Base-by-base conservation (phyloP, 1,140 invertebrate genomes). In the Cardiocondyla obscurior region DNA sequence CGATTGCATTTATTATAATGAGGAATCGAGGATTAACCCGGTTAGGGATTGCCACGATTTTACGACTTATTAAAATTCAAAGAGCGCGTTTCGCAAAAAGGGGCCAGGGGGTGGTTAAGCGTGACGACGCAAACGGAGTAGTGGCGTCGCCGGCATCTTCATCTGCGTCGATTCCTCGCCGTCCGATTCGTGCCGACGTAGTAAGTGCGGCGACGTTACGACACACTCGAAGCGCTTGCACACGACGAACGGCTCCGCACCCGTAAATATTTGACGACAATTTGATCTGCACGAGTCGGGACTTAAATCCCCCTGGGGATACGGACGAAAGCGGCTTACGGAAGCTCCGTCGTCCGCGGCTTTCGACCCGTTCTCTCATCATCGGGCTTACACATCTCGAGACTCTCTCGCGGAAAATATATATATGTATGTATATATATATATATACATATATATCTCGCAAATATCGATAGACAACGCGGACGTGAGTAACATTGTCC, bases 181-280 rank as follows among this genome's bases (percentile, higher is more conserved):
- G 46, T 25, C 33, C 22, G 65, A 70, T 57, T 72, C 49, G 65
- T n/a, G 39, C 8, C 19, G 51, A 81, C 30, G 39, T 73, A 39
- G 19, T 30, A 19, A 81, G 42, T 39, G 67, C 39, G 67, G 25
- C 77, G 28, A 81, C 42, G 19, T 70, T 70, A 70, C 53, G 65
- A 81, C 55, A 58, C 57, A 81, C 51, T 74, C 69, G 57, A 39
- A 76, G 44, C 36, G 22, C 64, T n/a, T 36, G 6, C 25, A 53
- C 22, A 74, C 44, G 57, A 82, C 81, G 81, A 62, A 82, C 60
- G 57, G 57, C n/a, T 57, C 81, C 51, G 33, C 19, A 39, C 55
- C 44, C 70, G 81, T 82, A 82, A 82, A 82, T 82, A 82, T 82
- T 82, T 82, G 69, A 82, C 69, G 81, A 82, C 81, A 82, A 82